Percentiles rank a stretch among this genome's conserved stretches.
These are phyloP conservation scores for Falco naumanni DNA, from an alignment of 2,797 vertebrate genomes.

Conservation along the genomic window DNA sequence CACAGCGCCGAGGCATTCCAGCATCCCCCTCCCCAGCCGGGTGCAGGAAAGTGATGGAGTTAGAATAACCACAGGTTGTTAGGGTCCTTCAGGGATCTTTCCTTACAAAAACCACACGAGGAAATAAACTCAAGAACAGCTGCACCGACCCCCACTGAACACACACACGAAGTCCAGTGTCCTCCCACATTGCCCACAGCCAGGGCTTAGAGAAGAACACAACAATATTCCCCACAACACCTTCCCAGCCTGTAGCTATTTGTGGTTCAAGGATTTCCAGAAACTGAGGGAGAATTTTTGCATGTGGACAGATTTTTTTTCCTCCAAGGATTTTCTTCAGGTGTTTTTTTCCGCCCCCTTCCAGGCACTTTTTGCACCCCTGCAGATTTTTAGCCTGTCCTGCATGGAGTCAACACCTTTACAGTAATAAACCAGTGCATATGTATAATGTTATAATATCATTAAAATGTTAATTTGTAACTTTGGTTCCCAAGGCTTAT, in stretches of 20 bases:
- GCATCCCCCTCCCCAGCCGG: too few species aligned
- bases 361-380: not conserved
- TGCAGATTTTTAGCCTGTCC: not conserved
- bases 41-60: not conserved
- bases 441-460: not conserved
- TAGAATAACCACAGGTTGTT: not conserved
- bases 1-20: not conserved
- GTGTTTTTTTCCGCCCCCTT: not conserved
- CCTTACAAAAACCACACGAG: not conserved
- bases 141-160: not conserved
- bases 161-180: rapidly evolving
- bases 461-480: not conserved
- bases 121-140: not conserved
- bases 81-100: too few species aligned
- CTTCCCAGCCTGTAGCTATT: not conserved
- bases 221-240: not conserved
- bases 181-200: not conserved
- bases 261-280: not conserved
- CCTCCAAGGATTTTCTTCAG: not conserved
- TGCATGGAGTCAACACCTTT: not conserved
- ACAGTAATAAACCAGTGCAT: not conserved
- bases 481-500: not conserved
- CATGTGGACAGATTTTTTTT: not conserved
- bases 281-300: not conserved
- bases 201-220: not conserved